Evolutionary conservation across 2,797 vertebrate species (phyloP).

Genomic region (Sciurus carolinensis): DNA sequence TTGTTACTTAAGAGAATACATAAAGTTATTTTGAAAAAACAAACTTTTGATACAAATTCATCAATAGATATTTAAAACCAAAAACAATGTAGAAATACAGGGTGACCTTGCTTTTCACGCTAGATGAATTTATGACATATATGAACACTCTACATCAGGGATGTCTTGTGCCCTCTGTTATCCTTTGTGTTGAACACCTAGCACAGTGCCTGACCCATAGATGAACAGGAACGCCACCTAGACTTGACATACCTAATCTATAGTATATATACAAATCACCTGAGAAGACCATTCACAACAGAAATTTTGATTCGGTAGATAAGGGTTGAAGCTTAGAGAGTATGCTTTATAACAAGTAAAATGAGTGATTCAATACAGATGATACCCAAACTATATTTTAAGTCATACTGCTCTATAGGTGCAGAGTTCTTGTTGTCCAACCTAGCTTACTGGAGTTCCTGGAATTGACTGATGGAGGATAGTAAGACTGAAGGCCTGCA

Average conservation of each 20-base stretch:
- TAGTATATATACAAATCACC: background rate
- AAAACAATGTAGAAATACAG: background rate
- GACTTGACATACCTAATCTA: background rate
- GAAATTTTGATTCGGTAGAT: slow-evolving; percentile 24
- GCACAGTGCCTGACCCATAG: background rate
- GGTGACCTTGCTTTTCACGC: slow-evolving; percentile 7
- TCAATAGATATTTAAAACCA: background rate
- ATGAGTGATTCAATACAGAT: background rate
- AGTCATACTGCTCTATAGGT: background rate
- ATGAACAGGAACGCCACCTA: background rate
- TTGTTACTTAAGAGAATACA: background rate
- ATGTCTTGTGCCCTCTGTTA: background rate
- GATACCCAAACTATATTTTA: background rate
- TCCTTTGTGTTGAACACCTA: background rate
- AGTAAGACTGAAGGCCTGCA: background rate
- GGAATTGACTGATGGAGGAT: background rate
- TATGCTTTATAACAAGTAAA: slow-evolving; percentile 33
- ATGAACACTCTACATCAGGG: background rate
- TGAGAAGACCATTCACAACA: background rate
- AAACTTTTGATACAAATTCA: background rate
- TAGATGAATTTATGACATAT: background rate
- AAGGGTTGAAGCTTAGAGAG: background rate
- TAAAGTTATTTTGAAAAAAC: slow-evolving; percentile 20
- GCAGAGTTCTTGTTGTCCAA: background rate
- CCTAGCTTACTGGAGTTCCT: background rate